phyloP scores from a whole-genome alignment of 2,888 invertebrate genomes.

The Eustalomyia histrio region DNA sequence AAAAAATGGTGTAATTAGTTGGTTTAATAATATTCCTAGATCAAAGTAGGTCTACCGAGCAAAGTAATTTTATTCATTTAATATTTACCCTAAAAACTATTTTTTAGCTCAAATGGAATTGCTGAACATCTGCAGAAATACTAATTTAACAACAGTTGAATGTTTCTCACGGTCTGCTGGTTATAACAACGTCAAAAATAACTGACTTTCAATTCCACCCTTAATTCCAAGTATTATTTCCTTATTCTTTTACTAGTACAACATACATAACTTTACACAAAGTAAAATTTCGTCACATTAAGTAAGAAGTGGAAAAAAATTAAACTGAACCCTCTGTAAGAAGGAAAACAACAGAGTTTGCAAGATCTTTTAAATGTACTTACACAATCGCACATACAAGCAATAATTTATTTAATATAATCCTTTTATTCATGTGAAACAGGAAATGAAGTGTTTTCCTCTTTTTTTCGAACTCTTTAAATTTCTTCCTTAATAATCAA shows the following conservation, averaged over 20 bases:
- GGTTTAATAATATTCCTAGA: too few species aligned
- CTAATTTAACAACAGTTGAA: slow-evolving; percentile 10
- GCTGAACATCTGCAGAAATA: slow-evolving; percentile 46
- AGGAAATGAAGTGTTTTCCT: slow-evolving; percentile 30
- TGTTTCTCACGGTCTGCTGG: slow-evolving; percentile 53
- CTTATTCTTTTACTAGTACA: neutral
- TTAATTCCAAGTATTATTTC: slow-evolving; percentile 1
- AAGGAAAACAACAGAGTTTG: slow-evolving; percentile 5
- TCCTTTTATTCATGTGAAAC: neutral
- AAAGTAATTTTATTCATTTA: too few species aligned
- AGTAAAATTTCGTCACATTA: slow-evolving; percentile 33
- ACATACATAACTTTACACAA: slow-evolving; percentile 20
- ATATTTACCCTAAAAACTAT: neutral
- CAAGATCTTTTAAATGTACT: slow-evolving; percentile 10
- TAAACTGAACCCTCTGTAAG: neutral
- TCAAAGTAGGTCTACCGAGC: too few species aligned
- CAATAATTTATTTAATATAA: neutral
- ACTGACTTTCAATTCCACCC: slow-evolving; percentile 18
- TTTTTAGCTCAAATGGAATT: neutral
- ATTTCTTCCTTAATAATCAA: neutral
- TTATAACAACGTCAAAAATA: slow-evolving; percentile 21
- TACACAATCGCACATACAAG: neutral
- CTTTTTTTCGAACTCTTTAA: slow-evolving; percentile 8
- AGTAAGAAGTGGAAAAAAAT: neutral
- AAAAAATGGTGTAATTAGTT: too few species aligned